These are phyloP conservation scores for Crotalus tigris DNA, from an alignment of 2,113 vertebrate species.

Conservation along the genomic window DNA sequence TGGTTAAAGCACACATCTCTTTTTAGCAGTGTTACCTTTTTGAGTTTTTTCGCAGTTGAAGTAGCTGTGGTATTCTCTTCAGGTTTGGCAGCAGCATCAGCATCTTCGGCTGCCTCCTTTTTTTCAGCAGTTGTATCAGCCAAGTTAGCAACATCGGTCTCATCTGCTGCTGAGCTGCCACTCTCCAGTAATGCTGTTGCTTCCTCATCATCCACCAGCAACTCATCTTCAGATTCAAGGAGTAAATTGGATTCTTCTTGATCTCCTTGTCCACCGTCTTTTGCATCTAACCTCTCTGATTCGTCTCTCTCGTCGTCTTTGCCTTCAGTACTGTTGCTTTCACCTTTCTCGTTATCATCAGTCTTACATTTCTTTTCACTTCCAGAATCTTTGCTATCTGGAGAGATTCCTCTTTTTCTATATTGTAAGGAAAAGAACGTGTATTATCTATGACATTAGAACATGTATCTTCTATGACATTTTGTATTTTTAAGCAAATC, in stretches of 20 bases:
- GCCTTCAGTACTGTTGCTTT: constrained; percentile 63
- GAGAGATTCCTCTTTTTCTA: constrained; percentile 78
- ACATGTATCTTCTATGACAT: background rate
- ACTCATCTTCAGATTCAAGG: constrained; percentile 75
- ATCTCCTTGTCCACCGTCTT: constrained; percentile 68
- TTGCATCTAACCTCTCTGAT: constrained; percentile 60
- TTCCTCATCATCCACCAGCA: constrained; percentile 77
- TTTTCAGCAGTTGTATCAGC: constrained; percentile 67
- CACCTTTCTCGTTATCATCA: constrained; percentile 69
- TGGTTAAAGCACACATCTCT: background rate
- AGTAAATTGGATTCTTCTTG: constrained; percentile 70
- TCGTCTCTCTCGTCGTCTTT: constrained; percentile 69
- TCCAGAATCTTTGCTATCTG: constrained; percentile 76
- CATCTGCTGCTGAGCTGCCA: constrained; percentile 76
- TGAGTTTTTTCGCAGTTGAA: constrained; percentile 71
- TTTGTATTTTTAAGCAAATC: background rate
- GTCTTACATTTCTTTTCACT: constrained; percentile 76
- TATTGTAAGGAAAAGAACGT: constrained; percentile 20
- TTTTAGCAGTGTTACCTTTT: constrained; percentile 65
- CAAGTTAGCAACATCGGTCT: constrained; percentile 72
- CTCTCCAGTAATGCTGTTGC: constrained; percentile 77
- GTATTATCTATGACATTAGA: background rate
- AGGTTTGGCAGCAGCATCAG: constrained; percentile 58
- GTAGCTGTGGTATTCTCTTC: constrained; percentile 58
- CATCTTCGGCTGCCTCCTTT: constrained; percentile 67